Evolutionary conservation across 1,140 invertebrate species (phyloP).

Genomic region (Drosophila oshimai): DNA sequence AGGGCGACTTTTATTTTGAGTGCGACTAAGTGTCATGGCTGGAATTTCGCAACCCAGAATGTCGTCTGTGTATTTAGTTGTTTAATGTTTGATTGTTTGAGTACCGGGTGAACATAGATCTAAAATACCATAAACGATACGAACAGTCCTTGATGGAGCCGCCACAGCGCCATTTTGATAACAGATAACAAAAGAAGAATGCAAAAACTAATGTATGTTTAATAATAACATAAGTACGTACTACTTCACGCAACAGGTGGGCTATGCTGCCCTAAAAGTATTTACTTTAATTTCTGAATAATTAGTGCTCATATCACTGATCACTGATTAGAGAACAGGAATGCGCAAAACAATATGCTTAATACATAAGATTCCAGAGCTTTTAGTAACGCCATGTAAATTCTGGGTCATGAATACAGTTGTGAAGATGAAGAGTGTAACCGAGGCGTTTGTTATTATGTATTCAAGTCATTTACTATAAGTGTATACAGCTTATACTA

Average conservation of each 20-base stretch:
- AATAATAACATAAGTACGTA: conserved; percentile 15
- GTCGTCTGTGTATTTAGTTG: not conserved
- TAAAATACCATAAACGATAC: not conserved
- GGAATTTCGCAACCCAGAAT: not conserved
- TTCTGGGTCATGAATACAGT: conserved; percentile 36
- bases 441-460: conserved; percentile 34
- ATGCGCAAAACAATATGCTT: conserved; percentile 48
- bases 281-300: conserved; percentile 54
- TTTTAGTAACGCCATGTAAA: conserved; percentile 47
- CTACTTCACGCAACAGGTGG: conserved; percentile 22
- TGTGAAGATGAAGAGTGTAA: conserved; percentile 28
- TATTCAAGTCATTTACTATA: conserved; percentile 42
- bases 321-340: conserved; percentile 43
- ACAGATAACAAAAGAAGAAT: conserved; percentile 1
- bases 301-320: conserved; percentile 49
- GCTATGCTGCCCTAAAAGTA: conserved; percentile 38
- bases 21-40: not conserved
- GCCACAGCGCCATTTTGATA: conserved; percentile 34
- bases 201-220: conserved; percentile 20
- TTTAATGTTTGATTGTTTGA: not conserved
- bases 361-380: conserved; percentile 44
- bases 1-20: not conserved
- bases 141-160: not conserved
- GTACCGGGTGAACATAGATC: not conserved
- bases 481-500: conserved; percentile 35